These are phyloP conservation scores for Chlorospingus flavigularis DNA, from an alignment of 2,797 vertebrate genomes.

Conservation along the genomic window DNA sequence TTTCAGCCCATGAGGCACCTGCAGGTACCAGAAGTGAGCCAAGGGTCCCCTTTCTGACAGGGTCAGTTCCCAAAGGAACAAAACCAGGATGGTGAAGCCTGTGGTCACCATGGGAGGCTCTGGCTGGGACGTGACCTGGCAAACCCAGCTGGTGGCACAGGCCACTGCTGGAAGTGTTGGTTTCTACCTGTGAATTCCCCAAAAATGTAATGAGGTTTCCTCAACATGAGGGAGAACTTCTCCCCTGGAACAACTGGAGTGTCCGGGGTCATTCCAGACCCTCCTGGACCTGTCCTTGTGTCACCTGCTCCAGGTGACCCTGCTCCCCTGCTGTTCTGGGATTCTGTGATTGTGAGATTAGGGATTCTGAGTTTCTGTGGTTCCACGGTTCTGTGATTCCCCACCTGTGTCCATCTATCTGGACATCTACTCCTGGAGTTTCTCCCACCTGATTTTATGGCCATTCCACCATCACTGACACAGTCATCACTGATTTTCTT, in stretches of 20 bases:
- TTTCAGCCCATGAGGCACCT: accelerated
- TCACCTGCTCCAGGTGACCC: not conserved
- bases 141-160: not conserved
- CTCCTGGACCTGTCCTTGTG: not conserved
- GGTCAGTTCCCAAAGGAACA: not conserved
- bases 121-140: not conserved
- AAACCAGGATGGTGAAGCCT: not conserved
- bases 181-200: not conserved
- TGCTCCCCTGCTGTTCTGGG: accelerated
- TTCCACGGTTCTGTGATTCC: not conserved
- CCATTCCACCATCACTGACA: accelerated
- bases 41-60: not conserved
- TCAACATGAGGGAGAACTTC: accelerated
- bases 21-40: not conserved
- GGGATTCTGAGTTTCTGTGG: accelerated
- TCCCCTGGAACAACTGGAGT: too few species aligned
- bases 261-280: not conserved
- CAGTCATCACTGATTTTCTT: accelerated
- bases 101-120: not conserved
- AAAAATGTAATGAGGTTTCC: accelerated
- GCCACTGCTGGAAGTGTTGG: not conserved
- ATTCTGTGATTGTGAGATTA: accelerated
- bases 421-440: not conserved
- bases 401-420: accelerated
- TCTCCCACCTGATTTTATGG: accelerated